Conservation (phyloP, 2,797 vertebrate species). For the Picus viridis region DNA sequence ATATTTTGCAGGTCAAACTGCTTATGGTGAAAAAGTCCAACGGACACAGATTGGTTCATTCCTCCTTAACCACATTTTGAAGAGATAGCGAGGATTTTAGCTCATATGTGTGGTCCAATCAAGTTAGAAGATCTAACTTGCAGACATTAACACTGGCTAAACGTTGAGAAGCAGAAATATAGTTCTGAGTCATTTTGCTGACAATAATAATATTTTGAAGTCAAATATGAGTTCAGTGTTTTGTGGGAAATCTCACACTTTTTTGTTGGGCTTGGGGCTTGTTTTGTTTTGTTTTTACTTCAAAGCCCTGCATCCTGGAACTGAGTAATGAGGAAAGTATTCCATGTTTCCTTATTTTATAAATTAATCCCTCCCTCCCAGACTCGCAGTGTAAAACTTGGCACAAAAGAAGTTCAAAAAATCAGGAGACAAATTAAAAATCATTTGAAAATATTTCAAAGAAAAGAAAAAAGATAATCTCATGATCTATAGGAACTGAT, state of each 20-base stretch:
- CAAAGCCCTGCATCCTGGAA: not conserved
- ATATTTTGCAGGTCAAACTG: not conserved
- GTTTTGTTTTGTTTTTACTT: not conserved
- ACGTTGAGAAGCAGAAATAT: not conserved
- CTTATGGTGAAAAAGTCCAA: not conserved
- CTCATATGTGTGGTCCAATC: not conserved
- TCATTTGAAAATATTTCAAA: accelerated
- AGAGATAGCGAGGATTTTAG: not conserved
- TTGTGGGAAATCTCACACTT: not conserved
- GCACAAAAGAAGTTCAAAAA: not conserved
- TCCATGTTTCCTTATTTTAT: not conserved
- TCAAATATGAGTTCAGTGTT: not conserved
- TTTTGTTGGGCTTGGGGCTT: not conserved
- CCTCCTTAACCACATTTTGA: not conserved
- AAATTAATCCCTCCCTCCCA: not conserved
- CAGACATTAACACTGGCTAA: not conserved
- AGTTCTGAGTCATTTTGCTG: not conserved
- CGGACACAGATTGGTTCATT: not conserved
- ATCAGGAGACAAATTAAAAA: not conserved
- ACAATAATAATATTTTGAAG: not conserved
- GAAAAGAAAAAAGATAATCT: not conserved
- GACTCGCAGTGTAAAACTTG: not conserved
- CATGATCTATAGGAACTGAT: not conserved
- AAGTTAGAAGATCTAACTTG: not conserved
- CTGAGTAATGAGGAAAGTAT: not conserved